Evolutionary conservation across 2,113 vertebrate species (phyloP), one percentile per base, ranked within the genome.

Genomic region (Gnathonemus echidnorhynchus): DNA sequence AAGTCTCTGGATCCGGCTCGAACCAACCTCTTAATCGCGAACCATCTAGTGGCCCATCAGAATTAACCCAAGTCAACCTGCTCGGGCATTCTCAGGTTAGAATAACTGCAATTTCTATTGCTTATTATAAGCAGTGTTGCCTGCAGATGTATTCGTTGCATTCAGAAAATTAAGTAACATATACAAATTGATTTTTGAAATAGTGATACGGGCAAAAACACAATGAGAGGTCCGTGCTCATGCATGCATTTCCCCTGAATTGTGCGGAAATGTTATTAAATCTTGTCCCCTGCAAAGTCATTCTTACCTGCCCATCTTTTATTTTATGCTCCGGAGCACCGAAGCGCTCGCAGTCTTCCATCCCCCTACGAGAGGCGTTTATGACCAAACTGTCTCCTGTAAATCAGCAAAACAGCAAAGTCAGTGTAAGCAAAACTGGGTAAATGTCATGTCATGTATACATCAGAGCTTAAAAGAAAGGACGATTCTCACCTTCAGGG

Each of bases 301-400:
- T 11, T 56, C 48, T 86, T 95, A 96, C 96, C 96, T 96, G 95
- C 89, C 93, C 93, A 91, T 91, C 94, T 92, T 95, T 95, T 58
- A 93, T 91, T 92, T 95, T 95, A 91, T 93, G 93, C 17, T 96
- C 95, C 17, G 93, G 83, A 45, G 93, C 53, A 92, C 91, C 91
- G 92, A 95, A 95, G 86, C 95, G 89, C 90, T 95, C 96, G 74
- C 93, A 94, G 90, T 95, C 96, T 92, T 96, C 96, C 92, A 94
- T 94, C 92, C 95, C 95, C 95, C 93, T 94, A 89, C 95, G 93
- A 11, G 92, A 93, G 90, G 95, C 95, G 89, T 95, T 96, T 92
- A 96, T 95, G 13, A 96, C 96, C 95, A 96, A 96, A 94, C 96
- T 96, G 93, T 96, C 96, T 89, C 96, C 96, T 96, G 90, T 83